Evolutionary conservation across 2,797 vertebrate species (phyloP).

Genomic region (Centroberyx gerrardi): DNA sequence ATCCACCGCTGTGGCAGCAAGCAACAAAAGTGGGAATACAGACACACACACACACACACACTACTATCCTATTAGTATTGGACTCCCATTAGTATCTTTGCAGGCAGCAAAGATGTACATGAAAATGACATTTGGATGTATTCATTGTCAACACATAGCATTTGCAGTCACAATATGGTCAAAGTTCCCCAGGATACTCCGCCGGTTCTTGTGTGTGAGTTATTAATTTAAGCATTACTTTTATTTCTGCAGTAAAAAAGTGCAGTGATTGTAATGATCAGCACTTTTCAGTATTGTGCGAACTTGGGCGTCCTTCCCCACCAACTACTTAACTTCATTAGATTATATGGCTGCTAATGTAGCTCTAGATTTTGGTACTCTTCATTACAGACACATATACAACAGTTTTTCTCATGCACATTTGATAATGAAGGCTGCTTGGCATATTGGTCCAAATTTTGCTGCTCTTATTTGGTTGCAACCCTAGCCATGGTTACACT

Average conservation of each 20-base stretch:
- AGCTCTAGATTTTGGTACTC: conserved; percentile 55
- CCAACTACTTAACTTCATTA: conserved; percentile 47
- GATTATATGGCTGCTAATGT: conserved; percentile 65
- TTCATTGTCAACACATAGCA: conserved; percentile 51
- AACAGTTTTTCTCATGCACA: conserved; percentile 60
- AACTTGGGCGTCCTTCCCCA: conserved; percentile 57
- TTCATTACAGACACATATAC: conserved; percentile 54
- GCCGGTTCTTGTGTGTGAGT: conserved; percentile 33
- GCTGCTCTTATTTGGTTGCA: conserved; percentile 69
- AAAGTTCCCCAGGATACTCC: conserved; percentile 37
- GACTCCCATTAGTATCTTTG: conserved; percentile 37
- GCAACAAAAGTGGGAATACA: neutral
- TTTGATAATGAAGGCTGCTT: conserved; percentile 74
- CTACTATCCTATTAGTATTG: conserved; percentile 37
- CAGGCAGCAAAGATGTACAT: conserved; percentile 45
- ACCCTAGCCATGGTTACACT: conserved; percentile 49
- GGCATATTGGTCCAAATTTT: conserved; percentile 62
- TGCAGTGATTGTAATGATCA: conserved; percentile 54
- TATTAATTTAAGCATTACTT: neutral
- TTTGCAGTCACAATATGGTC: conserved; percentile 51
- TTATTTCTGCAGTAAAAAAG: conserved; percentile 63
- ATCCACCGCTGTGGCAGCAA: neutral
- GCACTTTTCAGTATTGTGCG: conserved; percentile 66
- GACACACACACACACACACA: conserved; percentile 24
- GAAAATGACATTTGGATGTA: conserved; percentile 79